Evolutionary conservation across 2,888 invertebrate species (phyloP).

Genomic region (Leptinotarsa peninsularis): DNA sequence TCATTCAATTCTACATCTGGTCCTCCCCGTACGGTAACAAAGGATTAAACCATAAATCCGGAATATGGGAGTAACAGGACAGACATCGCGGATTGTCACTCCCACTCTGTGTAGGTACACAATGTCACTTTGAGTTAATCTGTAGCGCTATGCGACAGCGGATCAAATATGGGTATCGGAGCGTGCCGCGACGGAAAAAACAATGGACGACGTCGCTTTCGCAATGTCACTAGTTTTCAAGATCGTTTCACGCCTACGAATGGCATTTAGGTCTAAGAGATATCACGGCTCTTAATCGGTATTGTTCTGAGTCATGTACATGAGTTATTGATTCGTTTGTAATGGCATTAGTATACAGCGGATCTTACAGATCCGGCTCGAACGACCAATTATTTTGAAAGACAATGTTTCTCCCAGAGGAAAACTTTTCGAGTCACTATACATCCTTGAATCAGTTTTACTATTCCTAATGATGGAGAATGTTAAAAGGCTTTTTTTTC

Average conservation of each 20-base stretch:
- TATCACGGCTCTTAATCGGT: neutral
- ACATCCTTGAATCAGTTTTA: no score
- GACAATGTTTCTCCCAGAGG: neutral
- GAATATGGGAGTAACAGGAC: slow-evolving; percentile 36
- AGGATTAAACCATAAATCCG: slow-evolving; percentile 43
- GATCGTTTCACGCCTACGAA: slow-evolving; percentile 24
- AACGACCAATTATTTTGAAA: neutral
- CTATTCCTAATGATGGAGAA: no score
- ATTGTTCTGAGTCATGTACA: neutral
- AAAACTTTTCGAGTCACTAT: no score
- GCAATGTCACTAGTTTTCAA: slow-evolving; percentile 17
- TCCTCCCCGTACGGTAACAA: slow-evolving; percentile 29
- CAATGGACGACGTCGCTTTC: slow-evolving; percentile 26
- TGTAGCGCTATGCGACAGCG: slow-evolving; percentile 36
- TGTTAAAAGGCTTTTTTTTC: no score
- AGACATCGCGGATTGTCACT: slow-evolving; percentile 36
- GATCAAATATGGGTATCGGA: slow-evolving; percentile 34
- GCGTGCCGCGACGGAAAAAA: slow-evolving; percentile 27
- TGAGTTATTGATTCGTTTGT: neutral
- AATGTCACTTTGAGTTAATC: slow-evolving; percentile 38
- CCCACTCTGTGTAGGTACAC: slow-evolving; percentile 42
- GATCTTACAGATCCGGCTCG: neutral
- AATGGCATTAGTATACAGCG: neutral
- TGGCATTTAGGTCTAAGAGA: slow-evolving; percentile 13
- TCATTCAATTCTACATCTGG: slow-evolving; percentile 31